phyloP scores from a whole-genome alignment of 1,140 invertebrate genomes.

The Camponotus vicinus region DNA sequence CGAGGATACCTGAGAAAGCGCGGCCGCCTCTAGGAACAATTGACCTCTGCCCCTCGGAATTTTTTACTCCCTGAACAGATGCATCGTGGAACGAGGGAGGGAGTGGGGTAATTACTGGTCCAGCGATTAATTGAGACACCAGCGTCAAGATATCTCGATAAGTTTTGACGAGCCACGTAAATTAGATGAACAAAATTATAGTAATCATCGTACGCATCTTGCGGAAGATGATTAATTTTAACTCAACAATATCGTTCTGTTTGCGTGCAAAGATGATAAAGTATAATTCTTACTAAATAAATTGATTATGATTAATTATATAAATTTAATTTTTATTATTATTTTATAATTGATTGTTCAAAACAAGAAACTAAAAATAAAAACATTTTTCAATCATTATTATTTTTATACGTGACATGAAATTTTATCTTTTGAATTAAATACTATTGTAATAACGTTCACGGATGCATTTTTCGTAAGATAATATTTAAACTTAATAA shows the following conservation, averaged over 20 bases:
- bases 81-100: slow-evolving; percentile 14
- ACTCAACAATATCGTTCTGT: not conserved
- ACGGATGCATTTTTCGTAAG: not conserved
- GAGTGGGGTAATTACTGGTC: slow-evolving; percentile 20
- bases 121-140: slow-evolving; percentile 39
- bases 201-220: slow-evolving; percentile 4
- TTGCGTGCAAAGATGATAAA: not conserved
- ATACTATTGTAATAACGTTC: not conserved
- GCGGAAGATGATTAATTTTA: slow-evolving; percentile 22
- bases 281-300: not conserved
- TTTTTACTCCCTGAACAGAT: slow-evolving; percentile 9
- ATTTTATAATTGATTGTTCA: not conserved
- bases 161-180: slow-evolving; percentile 11
- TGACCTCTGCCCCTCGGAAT: slow-evolving; percentile 29
- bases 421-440: not conserved
- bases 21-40: slow-evolving; percentile 33
- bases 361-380: not conserved
- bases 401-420: not conserved
- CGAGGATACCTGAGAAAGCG: slow-evolving; percentile 31
- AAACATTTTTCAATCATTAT: not conserved
- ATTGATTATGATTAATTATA: not conserved
- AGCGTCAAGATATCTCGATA: not conserved
- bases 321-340: not conserved
- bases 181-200: slow-evolving; percentile 52
- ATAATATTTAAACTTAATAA: slow-evolving; percentile 17